Base-by-base conservation (phyloP, 2,888 invertebrate genomes). In the Apotomis betuletana region DNA sequence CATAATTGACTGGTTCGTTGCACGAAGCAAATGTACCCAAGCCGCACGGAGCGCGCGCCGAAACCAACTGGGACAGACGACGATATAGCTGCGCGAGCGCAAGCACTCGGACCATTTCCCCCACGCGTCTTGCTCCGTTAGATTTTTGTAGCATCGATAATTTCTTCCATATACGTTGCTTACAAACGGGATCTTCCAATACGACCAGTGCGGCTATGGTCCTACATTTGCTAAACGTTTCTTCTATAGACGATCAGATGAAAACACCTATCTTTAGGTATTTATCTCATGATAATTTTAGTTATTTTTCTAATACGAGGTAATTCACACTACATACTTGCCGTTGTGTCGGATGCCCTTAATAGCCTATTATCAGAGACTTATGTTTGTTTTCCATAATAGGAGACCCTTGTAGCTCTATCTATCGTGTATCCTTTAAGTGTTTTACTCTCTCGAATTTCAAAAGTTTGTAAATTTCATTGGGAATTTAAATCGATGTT, bases 101-200 rank as follows among this genome's bases (percentile, higher is more conserved):
- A 89, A 87, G 85, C 86, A 87, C 88, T 85, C 90, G 89, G 90
- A 88, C 90, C 92, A 92, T 91, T 93, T 92, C 92, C 92, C 92
- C 92, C 92, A 92, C 92, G 91, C 92, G 85, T 83, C 87, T 85
- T 87, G 87, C 87, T 85, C 90, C 90, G 91, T 91, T 92, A 91
- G 90, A 91, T 87, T 83, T 84, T 83, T 78, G 80, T 77, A 82
- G 79, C 78, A 80, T 79, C 79, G 78, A 80, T 80, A 80, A 79
- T 80, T 74, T 77, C 76, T 76, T 80, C 78, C 80, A 77, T 78
- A 77, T 77, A 77, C 78, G 76, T 73, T 76, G 75, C 70, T 55
- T 69, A 73, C 72, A 62, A 73, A 74, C 75, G 67, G 61, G 61
- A 62, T 60, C 65, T 46, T 38, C 52, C 46, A 55, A 49, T 46